These are phyloP conservation scores for Rostratula benghalensis DNA, from an alignment of 2,113 vertebrate genomes.

Conservation along the genomic window DNA sequence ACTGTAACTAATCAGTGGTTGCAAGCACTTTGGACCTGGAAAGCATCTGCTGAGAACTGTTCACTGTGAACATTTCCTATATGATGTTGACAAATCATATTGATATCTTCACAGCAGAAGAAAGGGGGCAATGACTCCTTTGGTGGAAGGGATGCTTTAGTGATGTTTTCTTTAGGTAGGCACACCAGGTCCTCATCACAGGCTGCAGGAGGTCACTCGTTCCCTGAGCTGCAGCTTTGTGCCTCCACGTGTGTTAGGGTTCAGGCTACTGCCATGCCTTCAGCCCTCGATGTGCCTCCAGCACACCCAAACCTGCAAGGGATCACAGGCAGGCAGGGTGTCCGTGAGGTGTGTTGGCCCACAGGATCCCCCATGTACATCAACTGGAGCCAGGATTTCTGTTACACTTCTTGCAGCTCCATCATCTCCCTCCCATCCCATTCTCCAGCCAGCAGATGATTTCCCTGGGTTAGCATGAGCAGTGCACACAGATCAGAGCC, in stretches of 20 bases:
- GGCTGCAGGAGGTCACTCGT: neutral
- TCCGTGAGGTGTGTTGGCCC: no score
- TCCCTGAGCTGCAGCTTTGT: fast-evolving
- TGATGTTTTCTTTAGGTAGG: neutral
- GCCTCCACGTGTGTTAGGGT: fast-evolving
- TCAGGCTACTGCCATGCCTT: neutral
- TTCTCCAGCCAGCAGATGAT: neutral
- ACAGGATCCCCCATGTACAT: neutral
- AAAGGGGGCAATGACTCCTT: neutral
- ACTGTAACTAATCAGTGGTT: slow-evolving; percentile 29
- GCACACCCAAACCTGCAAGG: neutral
- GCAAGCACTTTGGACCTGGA: slow-evolving; percentile 19
- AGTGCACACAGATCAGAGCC: neutral
- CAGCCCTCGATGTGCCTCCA: neutral
- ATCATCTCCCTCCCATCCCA: fast-evolving
- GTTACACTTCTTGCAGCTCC: neutral
- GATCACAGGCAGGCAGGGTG: neutral
- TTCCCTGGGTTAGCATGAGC: neutral
- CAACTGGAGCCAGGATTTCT: neutral
- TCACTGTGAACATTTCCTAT: neutral
- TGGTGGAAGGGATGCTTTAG: neutral
- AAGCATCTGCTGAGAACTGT: neutral
- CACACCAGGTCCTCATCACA: fast-evolving
- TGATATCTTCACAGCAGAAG: neutral
- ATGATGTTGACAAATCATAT: neutral